Percentiles rank a stretch among this genome's conserved stretches.
Evolutionary conservation across 2,888 invertebrate genomes (phyloP).

Genomic region (Idaea dimidiata): DNA sequence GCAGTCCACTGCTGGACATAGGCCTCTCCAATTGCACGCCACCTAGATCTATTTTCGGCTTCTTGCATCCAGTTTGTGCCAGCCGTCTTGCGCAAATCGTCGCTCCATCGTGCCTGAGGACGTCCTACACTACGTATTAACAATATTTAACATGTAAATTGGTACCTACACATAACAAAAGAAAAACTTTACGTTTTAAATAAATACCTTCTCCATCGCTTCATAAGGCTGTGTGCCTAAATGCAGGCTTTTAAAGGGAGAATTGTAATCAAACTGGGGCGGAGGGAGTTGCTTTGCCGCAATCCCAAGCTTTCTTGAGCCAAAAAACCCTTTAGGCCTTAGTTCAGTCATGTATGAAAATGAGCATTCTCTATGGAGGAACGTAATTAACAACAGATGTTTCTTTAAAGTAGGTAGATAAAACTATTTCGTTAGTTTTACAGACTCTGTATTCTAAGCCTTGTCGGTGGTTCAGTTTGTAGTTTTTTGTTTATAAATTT

Average conservation of each 20-base stretch:
- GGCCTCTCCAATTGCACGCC: too few relatives aligned
- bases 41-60: too few relatives aligned
- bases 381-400: not conserved
- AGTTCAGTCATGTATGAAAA: constrained; percentile 35
- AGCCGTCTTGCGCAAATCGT: too few relatives aligned
- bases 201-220: constrained; percentile 35
- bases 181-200: constrained; percentile 4
- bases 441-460: not conserved
- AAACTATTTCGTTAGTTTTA: not conserved
- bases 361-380: not conserved
- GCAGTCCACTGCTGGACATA: too few relatives aligned
- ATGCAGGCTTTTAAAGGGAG: constrained; percentile 59
- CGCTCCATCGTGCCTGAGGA: too few relatives aligned
- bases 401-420: constrained; percentile 3
- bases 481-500: too few relatives aligned
- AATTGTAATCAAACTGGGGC: constrained; percentile 67
- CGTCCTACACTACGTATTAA: too few relatives aligned
- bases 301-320: constrained; percentile 63
- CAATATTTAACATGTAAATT: too few relatives aligned
- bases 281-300: constrained; percentile 56
- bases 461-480: not conserved
- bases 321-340: constrained; percentile 63
- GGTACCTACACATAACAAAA: not conserved
- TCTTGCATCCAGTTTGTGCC: too few relatives aligned
- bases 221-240: constrained; percentile 36